Conservation (phyloP, 2,888 invertebrate species). For the Rhogogaster chlorosoma region DNA sequence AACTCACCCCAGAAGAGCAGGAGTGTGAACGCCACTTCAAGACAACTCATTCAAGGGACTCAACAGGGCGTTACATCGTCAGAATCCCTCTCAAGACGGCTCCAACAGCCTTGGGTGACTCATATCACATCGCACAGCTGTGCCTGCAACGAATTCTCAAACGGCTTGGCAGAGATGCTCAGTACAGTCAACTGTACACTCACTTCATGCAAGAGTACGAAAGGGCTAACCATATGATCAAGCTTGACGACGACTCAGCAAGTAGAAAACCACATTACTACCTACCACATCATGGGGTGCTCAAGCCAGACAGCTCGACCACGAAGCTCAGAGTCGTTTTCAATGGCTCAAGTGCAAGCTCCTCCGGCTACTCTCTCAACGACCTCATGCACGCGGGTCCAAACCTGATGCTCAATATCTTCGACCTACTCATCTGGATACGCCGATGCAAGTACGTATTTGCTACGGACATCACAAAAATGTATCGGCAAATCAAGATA, state of each 20-base stretch:
- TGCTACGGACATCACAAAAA: conserved; percentile 24
- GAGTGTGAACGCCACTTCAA: conserved; percentile 53
- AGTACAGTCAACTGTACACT: not conserved
- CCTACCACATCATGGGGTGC: conserved; percentile 32
- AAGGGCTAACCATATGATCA: not conserved
- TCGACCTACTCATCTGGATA: conserved; percentile 31
- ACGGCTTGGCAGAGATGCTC: not conserved
- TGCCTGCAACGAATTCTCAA: conserved; percentile 14
- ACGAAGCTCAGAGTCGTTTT: conserved; percentile 47
- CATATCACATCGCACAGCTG: not conserved
- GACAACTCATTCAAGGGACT: conserved; percentile 50
- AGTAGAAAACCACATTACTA: not conserved
- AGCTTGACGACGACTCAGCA: not conserved
- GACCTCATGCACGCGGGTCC: conserved; percentile 52
- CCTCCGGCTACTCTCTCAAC: conserved; percentile 25
- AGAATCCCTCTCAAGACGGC: conserved; percentile 46
- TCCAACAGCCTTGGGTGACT: not conserved
- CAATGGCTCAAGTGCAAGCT: conserved; percentile 49
- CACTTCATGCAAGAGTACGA: conserved; percentile 11
- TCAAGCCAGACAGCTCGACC: conserved; percentile 43
- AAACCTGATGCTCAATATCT: conserved; percentile 48
- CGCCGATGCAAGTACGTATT: not conserved
- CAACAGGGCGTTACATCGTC: conserved; percentile 44
- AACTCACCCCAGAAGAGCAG: conserved; percentile 34
- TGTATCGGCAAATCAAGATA: conserved; percentile 47